Base-by-base conservation (phyloP, 2,797 vertebrate genomes). In the Anguilla marmorata region DNA sequence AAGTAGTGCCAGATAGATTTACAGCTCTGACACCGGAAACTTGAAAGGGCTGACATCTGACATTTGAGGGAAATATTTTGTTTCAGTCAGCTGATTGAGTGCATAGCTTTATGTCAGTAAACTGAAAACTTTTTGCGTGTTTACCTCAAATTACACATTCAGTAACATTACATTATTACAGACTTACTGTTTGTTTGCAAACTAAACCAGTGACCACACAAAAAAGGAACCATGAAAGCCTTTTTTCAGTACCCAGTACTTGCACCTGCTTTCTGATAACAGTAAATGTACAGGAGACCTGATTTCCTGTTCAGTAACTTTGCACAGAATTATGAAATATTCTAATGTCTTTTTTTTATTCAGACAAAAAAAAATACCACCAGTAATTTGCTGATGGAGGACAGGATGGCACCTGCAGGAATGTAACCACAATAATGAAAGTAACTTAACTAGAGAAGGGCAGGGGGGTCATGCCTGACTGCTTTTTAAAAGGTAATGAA, bases 401-500 rank as follows among this genome's bases (percentile, higher is more conserved):
- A n/a, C 6, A 19, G 86, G 24, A 54, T 66, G 19, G 66, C 24
- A 66, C 63, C 27, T 58, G 87, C 74, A 84, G 80, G 45, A 21
- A 85, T 14, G 30, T 0, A 41, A 0, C 60, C 27, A 74, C 83
- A 19, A 58, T 60, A 30, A 85, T 58, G 87, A 19, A 56, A 33
- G 45, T 82, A 45, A 37, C 1, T 33, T 50, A 88, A 74, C 87
- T 19, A 50, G 82, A 74, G 79, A 45, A 50, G 79, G 41, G 45
- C 45, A 82, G 21, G 79, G 21, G 79, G 45, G 82, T 72, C 83
- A 24, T 74, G 45, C 69, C 33, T 74, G 83, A 74, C 52, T 72
- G 82, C 60, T 66, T 88, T 88, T 88, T 84, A 85, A 82, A 69
- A 85, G 83, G 56, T 79, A 76, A 85, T 85, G 50, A 88, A 85